A percentile compares a stretch with the other conserved stretches of the same genome.
Conservation (phyloP, 2,797 vertebrate genomes). For the Sebastes reedi region DNA sequence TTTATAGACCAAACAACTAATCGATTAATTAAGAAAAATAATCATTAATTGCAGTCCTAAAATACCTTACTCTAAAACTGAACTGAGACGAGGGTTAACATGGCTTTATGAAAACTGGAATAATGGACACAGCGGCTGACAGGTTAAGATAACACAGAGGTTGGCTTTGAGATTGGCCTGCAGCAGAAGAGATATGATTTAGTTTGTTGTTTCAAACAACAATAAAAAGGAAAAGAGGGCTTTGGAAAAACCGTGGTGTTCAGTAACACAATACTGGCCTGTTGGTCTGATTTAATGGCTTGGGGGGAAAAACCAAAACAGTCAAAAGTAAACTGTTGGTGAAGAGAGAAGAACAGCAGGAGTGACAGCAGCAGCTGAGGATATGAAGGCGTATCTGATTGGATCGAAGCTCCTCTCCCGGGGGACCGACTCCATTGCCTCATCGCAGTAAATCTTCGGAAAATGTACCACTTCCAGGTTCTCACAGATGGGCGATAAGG, state of each 20-base stretch:
- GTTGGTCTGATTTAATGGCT: neutral
- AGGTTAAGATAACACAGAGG: neutral
- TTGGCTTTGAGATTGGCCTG: neutral
- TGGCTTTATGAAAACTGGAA: neutral
- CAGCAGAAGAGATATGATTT: neutral
- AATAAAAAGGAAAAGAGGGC: neutral
- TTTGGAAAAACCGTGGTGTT: neutral
- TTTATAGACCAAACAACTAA: too few relatives aligned
- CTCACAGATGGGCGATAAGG: slow-evolving; percentile 64
- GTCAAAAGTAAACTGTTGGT: neutral
- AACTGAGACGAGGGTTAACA: neutral
- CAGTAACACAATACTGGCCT: neutral
- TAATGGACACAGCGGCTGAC: neutral
- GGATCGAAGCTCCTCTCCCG: slow-evolving; percentile 28
- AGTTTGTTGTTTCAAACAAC: neutral
- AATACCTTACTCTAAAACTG: neutral
- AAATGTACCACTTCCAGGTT: slow-evolving; percentile 60
- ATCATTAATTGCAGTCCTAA: too few relatives aligned
- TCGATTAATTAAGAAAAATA: too few relatives aligned
- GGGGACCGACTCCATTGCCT: slow-evolving; percentile 48
- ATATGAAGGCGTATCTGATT: slow-evolving; percentile 18
- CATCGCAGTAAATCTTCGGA: slow-evolving; percentile 60
- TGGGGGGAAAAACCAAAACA: neutral
- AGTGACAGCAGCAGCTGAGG: slow-evolving; percentile 59
- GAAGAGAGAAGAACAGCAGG: neutral